Evolutionary conservation across 2,888 invertebrate genomes (phyloP).

Genomic region (Xiphydria camelus): DNA sequence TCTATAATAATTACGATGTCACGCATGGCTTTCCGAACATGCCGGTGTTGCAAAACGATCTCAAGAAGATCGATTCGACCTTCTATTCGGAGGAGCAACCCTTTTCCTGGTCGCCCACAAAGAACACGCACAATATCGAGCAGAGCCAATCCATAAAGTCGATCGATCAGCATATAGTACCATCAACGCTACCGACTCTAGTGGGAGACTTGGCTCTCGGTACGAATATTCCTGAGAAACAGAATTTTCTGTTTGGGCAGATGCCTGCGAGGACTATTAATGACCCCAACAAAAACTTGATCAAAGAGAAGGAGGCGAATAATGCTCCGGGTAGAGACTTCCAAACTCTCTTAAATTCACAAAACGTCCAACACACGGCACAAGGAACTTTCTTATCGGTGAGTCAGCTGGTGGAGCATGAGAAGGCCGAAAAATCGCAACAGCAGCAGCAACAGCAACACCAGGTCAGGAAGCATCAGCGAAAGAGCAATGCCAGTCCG

Average conservation of each 20-base stretch:
- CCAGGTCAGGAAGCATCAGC: constrained; percentile 46
- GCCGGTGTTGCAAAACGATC: constrained; percentile 45
- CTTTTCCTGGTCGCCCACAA: constrained; percentile 64
- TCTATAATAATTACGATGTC: constrained; percentile 54
- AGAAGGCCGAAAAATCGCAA: constrained; percentile 54
- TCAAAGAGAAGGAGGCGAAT: constrained; percentile 45
- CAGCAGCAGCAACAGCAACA: constrained; percentile 32
- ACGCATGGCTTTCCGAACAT: constrained; percentile 51
- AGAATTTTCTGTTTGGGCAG: constrained; percentile 49
- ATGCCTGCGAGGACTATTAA: constrained; percentile 31
- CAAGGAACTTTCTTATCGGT: constrained; percentile 64
- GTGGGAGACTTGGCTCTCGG: constrained; percentile 65
- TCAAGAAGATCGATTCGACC: constrained; percentile 40
- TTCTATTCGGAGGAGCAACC: constrained; percentile 59
- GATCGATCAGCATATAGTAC: constrained; percentile 56
- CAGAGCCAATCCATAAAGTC: constrained; percentile 42
- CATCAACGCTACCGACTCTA: constrained; percentile 64
- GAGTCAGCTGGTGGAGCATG: constrained; percentile 66
- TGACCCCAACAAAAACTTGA: constrained; percentile 37
- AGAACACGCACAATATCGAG: constrained; percentile 57
- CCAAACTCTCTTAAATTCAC: constrained; percentile 48
- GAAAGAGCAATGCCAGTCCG: constrained; percentile 48
- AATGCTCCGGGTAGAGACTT: constrained; percentile 38
- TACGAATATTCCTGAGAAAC: constrained; percentile 50
- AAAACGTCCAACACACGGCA: constrained; percentile 51